Base-by-base conservation (phyloP, 2,888 invertebrate genomes). In the Aricia artaxerxes region DNA sequence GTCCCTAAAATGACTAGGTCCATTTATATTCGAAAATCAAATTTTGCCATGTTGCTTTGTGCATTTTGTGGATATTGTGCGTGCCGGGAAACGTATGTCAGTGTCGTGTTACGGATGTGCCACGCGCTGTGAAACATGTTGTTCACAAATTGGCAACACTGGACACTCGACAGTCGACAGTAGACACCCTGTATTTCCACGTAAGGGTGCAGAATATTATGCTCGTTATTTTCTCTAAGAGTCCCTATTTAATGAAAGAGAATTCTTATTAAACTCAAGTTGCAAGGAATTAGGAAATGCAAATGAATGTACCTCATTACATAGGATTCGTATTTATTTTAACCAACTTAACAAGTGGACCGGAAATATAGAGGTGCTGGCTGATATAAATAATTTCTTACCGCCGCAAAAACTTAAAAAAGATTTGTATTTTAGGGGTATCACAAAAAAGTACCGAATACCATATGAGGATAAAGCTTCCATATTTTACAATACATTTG, bases 121-220 rank as follows among this genome's bases (percentile, higher is more conserved):
- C 61, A 61, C 24, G 61, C 24, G 61, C 24, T 4, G n/a, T 61
- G 61, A 61, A 61, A 61, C 7, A 24, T 61, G 24, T 61, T 61
- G 61, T 61, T 61, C 61, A 24, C 61, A 61, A 61, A 61, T 61
- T 61, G 24, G 61, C 61, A 61, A 61, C 7, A 61, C 61, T 61
- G 61, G 57, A 57, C 57, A 16, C 13, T 16, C 4, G 16, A 57
- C 16, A 57, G 57, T 16, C 4, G 16, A 57, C 16, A 57, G 57
- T 57, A 16, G 61, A 61, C 24, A 24, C 24, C 61, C 61, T 61
- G 61, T 24, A 61, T 61, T 24, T 61, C 16, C 16, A 61, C 61
- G 61, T 24, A 24, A 61, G n/a, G 61, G 16, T 57, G 57, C 57
- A 57, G 57, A 57, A 57, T 57, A 57, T 49, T 49, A 57, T 16